phyloP scores from a whole-genome alignment of 2,113 vertebrate genomes.

The Leptodactylus fuscus region DNA sequence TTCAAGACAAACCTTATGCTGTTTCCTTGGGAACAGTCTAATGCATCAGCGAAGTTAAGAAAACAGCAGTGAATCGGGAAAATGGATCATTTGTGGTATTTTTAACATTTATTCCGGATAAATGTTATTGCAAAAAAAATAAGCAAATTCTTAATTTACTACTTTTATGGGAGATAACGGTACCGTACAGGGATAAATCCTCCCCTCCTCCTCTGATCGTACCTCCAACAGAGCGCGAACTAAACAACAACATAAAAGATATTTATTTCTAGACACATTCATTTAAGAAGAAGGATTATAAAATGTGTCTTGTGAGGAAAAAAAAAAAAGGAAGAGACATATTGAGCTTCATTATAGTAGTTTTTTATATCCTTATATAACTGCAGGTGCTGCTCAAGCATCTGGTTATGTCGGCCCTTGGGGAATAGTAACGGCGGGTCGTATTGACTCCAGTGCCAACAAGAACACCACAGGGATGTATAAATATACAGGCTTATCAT shows the following conservation, averaged over 20 bases:
- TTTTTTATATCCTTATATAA: constrained; percentile 8
- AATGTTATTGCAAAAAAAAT: background rate
- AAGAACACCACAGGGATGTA: constrained; percentile 1
- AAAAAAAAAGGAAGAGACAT: constrained; percentile 2
- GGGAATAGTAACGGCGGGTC: constrained; percentile 32
- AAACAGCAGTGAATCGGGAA: background rate
- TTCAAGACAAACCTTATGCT: background rate
- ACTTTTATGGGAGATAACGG: too few relatives aligned
- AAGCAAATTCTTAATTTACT: background rate
- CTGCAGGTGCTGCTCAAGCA: constrained; percentile 45
- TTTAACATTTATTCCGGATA: background rate
- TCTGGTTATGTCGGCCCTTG: constrained; percentile 28
- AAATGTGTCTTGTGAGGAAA: background rate
- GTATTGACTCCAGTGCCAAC: constrained; percentile 26
- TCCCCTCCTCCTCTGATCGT: too few relatives aligned
- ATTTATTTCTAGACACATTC: constrained; percentile 19
- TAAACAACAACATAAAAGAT: background rate
- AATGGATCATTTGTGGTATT: background rate
- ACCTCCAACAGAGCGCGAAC: background rate
- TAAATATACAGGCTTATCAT: constrained; percentile 32
- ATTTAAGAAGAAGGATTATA: constrained; percentile 24
- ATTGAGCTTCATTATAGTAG: constrained; percentile 7
- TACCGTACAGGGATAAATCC: background rate
- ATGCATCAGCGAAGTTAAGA: background rate
- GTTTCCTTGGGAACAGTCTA: background rate